A percentile compares a stretch with the other conserved stretches of the same genome.
phyloP scores from a whole-genome alignment of 2,113 vertebrate species.

The Aleadryas rufinucha region DNA sequence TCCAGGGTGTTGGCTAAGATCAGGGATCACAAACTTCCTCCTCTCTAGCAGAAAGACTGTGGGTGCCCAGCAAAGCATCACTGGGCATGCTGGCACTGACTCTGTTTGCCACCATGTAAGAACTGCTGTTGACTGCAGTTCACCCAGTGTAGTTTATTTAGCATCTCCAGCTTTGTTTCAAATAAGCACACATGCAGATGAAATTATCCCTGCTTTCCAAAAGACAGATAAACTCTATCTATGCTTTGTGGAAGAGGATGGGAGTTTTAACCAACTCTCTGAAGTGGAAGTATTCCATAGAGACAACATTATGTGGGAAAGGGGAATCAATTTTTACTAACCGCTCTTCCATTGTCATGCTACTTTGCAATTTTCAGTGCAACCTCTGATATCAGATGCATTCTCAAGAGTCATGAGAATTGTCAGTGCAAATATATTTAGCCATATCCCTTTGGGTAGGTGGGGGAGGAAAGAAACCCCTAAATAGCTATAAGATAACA shows the following conservation, averaged over 20 bases:
- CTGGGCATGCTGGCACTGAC: background rate
- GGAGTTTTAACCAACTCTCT: background rate
- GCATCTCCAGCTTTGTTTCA: background rate
- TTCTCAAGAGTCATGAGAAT: slow-evolving; percentile 39
- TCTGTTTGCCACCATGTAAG: background rate
- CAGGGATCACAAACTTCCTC: background rate
- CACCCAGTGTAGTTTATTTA: background rate
- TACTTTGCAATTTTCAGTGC: slow-evolving; percentile 41
- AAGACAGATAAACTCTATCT: background rate
- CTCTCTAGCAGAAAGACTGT: background rate
- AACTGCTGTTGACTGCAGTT: background rate
- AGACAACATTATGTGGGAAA: slow-evolving; percentile 37
- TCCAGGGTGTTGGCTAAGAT: background rate
- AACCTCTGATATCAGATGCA: background rate
- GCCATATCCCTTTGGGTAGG: slow-evolving; percentile 44
- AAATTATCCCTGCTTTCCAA: background rate
- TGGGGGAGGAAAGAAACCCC: slow-evolving; percentile 36
- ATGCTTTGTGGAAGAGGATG: background rate
- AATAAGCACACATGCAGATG: background rate
- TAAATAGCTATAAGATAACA: slow-evolving; percentile 51
- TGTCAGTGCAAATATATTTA: slow-evolving; percentile 56
- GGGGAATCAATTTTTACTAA: background rate
- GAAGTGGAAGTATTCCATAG: background rate
- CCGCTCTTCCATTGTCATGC: background rate
- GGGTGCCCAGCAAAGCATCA: background rate